phyloP scores from a whole-genome alignment of 2,888 invertebrate species.

The Monopis laevigella region DNA sequence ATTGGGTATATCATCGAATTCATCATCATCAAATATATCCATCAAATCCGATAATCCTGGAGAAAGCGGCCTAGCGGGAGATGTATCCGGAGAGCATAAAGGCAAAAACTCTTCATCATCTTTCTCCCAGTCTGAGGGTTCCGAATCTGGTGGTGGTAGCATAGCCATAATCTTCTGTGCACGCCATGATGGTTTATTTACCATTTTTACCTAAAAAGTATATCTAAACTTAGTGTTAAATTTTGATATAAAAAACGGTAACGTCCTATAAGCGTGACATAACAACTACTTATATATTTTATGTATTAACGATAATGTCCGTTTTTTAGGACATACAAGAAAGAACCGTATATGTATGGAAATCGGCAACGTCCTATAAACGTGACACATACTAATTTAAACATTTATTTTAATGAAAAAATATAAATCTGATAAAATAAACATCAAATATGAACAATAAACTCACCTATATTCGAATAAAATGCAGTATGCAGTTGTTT shows the following conservation, averaged over 20 bases:
- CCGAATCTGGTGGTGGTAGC: slow-evolving; percentile 1
- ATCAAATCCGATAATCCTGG: background rate
- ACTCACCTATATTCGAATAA: too few species aligned
- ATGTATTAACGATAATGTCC: background rate
- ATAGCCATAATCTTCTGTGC: background rate
- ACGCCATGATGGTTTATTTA: background rate
- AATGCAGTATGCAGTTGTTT: too few species aligned
- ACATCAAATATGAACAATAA: too few species aligned
- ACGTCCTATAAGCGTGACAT: background rate
- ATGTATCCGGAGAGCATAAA: background rate
- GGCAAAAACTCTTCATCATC: background rate
- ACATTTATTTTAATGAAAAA: too few species aligned
- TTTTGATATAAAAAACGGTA: background rate
- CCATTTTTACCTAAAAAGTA: background rate
- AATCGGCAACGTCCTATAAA: too few species aligned
- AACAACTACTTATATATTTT: background rate
- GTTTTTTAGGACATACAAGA: background rate
- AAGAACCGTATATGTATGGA: too few species aligned
- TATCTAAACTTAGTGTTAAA: background rate
- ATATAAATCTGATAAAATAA: too few species aligned
- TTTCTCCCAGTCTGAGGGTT: background rate
- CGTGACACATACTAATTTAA: too few species aligned
- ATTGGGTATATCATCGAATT: too few species aligned
- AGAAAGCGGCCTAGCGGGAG: background rate
- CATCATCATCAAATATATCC: background rate